These are phyloP conservation scores for Neotoma lepida DNA, from an alignment of 2,113 vertebrate genomes.

Conservation along the genomic window DNA sequence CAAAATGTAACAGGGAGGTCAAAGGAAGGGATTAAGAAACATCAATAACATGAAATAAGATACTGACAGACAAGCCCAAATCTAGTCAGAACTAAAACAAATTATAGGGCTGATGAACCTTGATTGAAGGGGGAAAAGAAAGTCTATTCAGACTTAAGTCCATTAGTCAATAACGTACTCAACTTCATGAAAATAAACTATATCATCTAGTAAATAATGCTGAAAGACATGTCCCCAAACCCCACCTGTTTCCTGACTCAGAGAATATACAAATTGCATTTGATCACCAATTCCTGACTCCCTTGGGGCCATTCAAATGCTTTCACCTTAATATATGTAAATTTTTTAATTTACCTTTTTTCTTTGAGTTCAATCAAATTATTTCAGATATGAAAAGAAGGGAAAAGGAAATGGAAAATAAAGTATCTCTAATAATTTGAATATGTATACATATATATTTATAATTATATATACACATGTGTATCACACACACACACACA, in stretches of 20 bases:
- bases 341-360: not conserved
- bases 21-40: conserved; percentile 36
- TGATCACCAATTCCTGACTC: not conserved
- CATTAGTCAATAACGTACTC: not conserved
- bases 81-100: conserved; percentile 50
- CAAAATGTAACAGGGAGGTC: not conserved
- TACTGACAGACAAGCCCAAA: not conserved
- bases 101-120: conserved; percentile 18
- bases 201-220: not conserved
- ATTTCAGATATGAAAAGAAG: not conserved
- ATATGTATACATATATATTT: not conserved
- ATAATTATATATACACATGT: not conserved
- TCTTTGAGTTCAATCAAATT: not conserved
- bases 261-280: not conserved
- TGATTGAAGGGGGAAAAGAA: not conserved
- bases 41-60: conserved; percentile 60
- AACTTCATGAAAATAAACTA: not conserved
- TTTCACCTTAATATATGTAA: not conserved
- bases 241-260: not conserved
- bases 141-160: conserved; percentile 19
- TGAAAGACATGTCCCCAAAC: not conserved
- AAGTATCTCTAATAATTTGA: not conserved
- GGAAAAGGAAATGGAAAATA: not conserved
- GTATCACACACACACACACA: not conserved
- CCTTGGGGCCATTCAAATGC: not conserved